phyloP scores from a whole-genome alignment of 2,888 invertebrate genomes.

The Lepeophtheirus nordmannii region DNA sequence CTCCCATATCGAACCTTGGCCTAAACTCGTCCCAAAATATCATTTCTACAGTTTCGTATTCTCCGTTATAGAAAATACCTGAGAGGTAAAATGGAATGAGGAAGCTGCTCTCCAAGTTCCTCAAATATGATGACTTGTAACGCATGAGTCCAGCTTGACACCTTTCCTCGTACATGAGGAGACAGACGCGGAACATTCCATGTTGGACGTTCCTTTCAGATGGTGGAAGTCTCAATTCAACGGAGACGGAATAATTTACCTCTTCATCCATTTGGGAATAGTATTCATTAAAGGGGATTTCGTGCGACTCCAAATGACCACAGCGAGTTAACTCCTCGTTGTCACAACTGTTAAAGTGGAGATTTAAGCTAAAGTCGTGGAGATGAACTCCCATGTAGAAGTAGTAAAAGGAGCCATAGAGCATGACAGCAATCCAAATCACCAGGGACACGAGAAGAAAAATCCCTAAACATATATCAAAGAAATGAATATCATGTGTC shows the following conservation, averaged over 20 bases:
- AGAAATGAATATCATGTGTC: neutral
- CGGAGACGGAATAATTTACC: neutral
- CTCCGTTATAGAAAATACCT: neutral
- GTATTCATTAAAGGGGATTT: neutral
- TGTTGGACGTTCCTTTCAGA: neutral
- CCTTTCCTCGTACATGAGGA: neutral
- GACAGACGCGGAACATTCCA: neutral
- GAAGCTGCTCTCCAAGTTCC: neutral
- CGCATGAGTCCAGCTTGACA: neutral
- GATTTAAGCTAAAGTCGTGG: neutral
- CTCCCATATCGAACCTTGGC: neutral
- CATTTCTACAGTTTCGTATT: neutral
- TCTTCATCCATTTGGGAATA: neutral
- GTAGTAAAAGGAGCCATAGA: neutral
- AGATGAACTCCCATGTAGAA: constrained; percentile 1
- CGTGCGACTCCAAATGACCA: neutral
- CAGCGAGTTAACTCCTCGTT: neutral
- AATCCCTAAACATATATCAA: too few relatives aligned
- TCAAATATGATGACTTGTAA: neutral
- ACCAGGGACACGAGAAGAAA: neutral
- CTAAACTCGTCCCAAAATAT: neutral
- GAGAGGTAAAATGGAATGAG: neutral
- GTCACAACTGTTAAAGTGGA: neutral
- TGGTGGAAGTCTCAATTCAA: neutral
- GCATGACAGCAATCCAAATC: neutral